Conservation (phyloP, 37 sponge, comb jelly and placozoan species). For the Oopsacas minuta region DNA sequence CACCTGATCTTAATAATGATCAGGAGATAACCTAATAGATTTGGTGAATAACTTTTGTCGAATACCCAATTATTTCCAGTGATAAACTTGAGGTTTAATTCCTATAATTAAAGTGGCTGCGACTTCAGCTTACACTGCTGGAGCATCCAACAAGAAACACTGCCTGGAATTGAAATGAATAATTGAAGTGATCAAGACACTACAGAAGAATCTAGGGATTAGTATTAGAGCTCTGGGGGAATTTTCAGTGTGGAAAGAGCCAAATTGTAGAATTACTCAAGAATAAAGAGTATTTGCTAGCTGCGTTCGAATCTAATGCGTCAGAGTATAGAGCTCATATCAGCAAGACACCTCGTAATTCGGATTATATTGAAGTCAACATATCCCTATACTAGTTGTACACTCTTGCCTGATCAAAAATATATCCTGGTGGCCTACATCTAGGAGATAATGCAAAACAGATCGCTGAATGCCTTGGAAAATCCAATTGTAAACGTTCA, state of each 20-base stretch:
- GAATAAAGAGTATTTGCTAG: slow-evolving; percentile 26
- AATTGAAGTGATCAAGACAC: background rate
- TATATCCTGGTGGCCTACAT: slow-evolving; percentile 29
- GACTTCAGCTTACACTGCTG: background rate
- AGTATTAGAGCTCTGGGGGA: background rate
- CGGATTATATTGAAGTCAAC: slow-evolving; percentile 29
- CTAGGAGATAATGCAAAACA: slow-evolving; percentile 28
- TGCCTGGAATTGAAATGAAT: background rate
- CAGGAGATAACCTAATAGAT: too few species aligned
- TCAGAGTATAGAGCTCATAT: slow-evolving; percentile 10
- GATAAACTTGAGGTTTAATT: too few species aligned
- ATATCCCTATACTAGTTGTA: slow-evolving; percentile 33
- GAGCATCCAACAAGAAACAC: background rate
- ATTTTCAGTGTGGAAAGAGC: too few species aligned
- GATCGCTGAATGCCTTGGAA: slow-evolving; percentile 25
- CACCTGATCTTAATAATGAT: too few species aligned
- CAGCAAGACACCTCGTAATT: slow-evolving; percentile 24
- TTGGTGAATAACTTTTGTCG: too few species aligned
- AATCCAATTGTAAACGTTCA: slow-evolving; percentile 22
- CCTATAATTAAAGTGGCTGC: background rate
- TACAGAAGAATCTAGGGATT: background rate
- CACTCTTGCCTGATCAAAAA: slow-evolving; percentile 19
- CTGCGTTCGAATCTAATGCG: slow-evolving; percentile 29
- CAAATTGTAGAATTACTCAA: slow-evolving; percentile 13
- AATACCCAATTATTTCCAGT: too few species aligned